Conservation (phyloP, 2,797 vertebrate genomes). For the Gobio occitaniae region DNA sequence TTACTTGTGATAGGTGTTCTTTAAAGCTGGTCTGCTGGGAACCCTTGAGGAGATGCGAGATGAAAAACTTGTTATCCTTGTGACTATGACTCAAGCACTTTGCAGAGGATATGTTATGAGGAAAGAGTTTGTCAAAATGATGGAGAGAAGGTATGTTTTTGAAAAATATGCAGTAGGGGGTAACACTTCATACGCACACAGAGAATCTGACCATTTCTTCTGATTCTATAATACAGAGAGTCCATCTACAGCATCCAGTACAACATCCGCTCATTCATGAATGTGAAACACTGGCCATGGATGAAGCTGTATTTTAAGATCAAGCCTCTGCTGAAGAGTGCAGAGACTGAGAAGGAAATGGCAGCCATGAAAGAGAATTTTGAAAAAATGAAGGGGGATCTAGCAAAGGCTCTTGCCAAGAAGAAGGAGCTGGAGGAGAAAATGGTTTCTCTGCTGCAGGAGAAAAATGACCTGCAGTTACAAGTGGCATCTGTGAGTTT, state of each 20-base stretch:
- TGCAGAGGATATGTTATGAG: constrained; percentile 85
- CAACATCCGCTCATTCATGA: constrained; percentile 85
- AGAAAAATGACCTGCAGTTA: constrained; percentile 90
- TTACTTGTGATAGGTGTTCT: constrained; percentile 81
- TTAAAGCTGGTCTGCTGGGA: constrained; percentile 86
- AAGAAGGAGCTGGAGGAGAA: constrained; percentile 92
- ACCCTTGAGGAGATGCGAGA: constrained; percentile 87
- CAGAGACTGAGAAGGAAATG: constrained; percentile 87
- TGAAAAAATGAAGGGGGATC: constrained; percentile 78
- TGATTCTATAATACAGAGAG: constrained; percentile 73
- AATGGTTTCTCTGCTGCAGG: constrained; percentile 86
- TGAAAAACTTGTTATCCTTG: constrained; percentile 81
- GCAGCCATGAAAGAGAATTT: constrained; percentile 84
- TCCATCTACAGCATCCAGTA: constrained; percentile 84
- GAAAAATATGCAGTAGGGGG: background rate
- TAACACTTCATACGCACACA: background rate
- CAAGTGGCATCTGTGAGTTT: constrained; percentile 86
- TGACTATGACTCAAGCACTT: constrained; percentile 83
- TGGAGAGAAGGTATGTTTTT: constrained; percentile 77
- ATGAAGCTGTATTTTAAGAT: constrained; percentile 92
- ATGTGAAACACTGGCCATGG: constrained; percentile 91
- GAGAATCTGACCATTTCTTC: background rate
- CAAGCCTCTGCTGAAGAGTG: constrained; percentile 90
- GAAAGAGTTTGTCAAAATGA: constrained; percentile 83
- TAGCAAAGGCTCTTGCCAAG: constrained; percentile 84